Evolutionary conservation across 2,797 vertebrate genomes (phyloP), one percentile per base, ranked within the genome.

Genomic region (Dromococcyx pavoninus): DNA sequence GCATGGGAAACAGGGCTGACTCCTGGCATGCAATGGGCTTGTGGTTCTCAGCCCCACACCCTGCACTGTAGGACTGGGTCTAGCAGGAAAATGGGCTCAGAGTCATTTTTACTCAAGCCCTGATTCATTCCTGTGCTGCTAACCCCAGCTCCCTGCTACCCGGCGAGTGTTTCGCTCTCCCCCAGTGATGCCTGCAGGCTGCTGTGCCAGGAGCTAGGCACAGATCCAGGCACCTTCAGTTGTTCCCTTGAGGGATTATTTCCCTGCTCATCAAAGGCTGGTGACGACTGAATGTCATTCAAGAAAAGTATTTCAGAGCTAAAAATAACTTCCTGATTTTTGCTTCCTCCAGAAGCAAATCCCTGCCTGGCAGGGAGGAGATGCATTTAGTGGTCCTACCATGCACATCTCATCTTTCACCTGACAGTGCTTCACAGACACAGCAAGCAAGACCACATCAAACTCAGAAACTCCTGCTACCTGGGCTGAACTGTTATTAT

Each of bases 111-210:
- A n/a, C 8, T 41, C 19, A 28, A 13, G 18, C n/a, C 72, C 50
- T 6, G 27, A 17, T 2, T 7, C 13, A 2, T 12, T 58, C 33
- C 66, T 60, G 65, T 13, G 17, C 17, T 30, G 51, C 37, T 11
- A 10, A 7, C 79, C 35, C 28, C 57, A 48, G 58, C 21, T 43
- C 84, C 69, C 30, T 10, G 27, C 15, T 48, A 70, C 21, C 21
- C 50, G 1, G 0, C 2, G 0, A 5, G 48, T 5, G 1, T 53
- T 41, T 54, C 0, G 0, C 33, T 39, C 13, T 65, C 3, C 2
- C 32, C n/a, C 7, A 0, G 4, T 10, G 50, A 23, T 12, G 48
- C 50, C 74, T 71, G 50, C 2, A 3, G 0, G 41, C 28, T 37
- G 46, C 60, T 11, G 53, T 8, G 8, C 72, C 32, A 3, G 23